phyloP scores from a whole-genome alignment of 2,797 vertebrate genomes.

The Danionella dracula region DNA sequence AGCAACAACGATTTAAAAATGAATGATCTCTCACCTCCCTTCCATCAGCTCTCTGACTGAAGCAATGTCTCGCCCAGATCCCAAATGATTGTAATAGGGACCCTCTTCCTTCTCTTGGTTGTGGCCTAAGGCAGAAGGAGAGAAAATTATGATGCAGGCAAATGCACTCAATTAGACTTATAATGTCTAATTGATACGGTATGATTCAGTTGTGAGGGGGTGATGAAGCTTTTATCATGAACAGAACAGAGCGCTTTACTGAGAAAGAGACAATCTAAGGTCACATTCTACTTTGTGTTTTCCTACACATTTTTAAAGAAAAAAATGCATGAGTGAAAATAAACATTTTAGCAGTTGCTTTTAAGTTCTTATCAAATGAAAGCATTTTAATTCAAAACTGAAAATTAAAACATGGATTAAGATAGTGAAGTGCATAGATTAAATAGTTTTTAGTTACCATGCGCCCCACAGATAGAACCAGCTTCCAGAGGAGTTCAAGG shows the following conservation, averaged over 20 bases:
- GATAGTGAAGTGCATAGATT: no score
- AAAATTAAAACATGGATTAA: no score
- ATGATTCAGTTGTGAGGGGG: conserved; percentile 4
- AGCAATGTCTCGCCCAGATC: conserved; percentile 88
- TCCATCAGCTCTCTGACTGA: conserved; percentile 94
- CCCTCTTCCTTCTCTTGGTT: conserved; percentile 96
- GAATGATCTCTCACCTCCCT: conserved; percentile 84
- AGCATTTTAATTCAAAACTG: no score
- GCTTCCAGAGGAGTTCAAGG: no score
- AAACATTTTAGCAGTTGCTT: not conserved
- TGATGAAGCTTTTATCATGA: not conserved
- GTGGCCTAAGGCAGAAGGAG: conserved; percentile 74
- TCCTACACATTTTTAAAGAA: conserved; percentile 40
- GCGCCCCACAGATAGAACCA: no score
- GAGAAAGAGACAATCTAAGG: conserved; percentile 58
- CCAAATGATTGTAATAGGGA: conserved; percentile 96
- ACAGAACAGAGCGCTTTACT: conserved; percentile 17
- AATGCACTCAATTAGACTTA: not conserved
- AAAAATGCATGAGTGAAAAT: conserved; percentile 34
- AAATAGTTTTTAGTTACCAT: no score
- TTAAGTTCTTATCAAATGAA: not conserved
- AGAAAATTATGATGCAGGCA: conserved; percentile 12
- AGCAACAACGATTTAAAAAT: not conserved
- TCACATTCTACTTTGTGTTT: conserved; percentile 56
- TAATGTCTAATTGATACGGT: not conserved